Evolutionary conservation across 2,113 vertebrate species (phyloP).

Genomic region (Ovis canadensis): DNA sequence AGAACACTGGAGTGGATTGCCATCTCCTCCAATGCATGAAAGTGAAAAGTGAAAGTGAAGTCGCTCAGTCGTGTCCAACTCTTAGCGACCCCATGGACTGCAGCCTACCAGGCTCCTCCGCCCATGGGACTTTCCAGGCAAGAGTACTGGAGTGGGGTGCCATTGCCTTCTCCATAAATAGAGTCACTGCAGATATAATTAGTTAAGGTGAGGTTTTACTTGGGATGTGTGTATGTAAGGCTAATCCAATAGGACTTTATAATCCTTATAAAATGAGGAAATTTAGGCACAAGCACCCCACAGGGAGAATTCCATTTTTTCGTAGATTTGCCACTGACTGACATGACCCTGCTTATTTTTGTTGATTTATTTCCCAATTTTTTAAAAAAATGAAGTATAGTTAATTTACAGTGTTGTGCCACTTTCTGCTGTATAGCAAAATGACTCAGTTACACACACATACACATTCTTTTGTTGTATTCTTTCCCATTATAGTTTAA

Average conservation of each 20-base stretch:
- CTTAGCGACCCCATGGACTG: too few species aligned
- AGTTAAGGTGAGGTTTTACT: neutral
- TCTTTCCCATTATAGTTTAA: neutral
- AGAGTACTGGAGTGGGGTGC: too few species aligned
- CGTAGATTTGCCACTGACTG: neutral
- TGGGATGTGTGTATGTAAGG: neutral
- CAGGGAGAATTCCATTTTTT: neutral
- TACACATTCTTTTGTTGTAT: neutral
- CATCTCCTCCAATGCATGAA: too few species aligned
- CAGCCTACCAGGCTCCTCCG: too few species aligned
- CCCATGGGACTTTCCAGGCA: too few species aligned
- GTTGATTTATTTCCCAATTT: neutral
- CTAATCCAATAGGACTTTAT: neutral
- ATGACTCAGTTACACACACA: neutral
- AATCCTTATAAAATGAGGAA: neutral
- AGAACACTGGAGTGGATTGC: too few species aligned
- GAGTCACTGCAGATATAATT: neutral
- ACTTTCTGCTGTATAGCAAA: neutral
- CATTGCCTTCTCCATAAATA: neutral
- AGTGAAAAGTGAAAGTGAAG: too few species aligned
- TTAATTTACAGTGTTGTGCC: neutral
- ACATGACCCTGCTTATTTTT: neutral
- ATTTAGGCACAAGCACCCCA: neutral
- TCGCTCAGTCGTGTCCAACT: rapidly evolving
- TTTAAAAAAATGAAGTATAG: neutral